Evolutionary conservation across 2,888 invertebrate genomes (phyloP).

Genomic region (Anoplius nigerrimus): DNA sequence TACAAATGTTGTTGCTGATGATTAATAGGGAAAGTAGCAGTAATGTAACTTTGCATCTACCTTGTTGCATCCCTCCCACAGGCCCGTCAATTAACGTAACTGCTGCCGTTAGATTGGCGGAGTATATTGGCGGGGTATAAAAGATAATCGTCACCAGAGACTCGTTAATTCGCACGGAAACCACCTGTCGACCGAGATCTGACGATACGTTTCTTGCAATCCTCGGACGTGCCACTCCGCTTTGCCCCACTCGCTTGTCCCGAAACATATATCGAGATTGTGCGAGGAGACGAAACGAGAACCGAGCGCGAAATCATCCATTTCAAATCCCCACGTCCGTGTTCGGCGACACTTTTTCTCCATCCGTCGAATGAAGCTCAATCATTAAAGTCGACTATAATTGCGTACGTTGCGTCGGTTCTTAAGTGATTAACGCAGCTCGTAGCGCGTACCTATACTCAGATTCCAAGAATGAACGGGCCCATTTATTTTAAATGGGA

Average conservation of each 20-base stretch:
- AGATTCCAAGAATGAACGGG: too few relatives aligned
- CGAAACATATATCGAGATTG: constrained; percentile 30
- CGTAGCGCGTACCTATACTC: too few relatives aligned
- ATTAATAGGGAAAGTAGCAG: too few relatives aligned
- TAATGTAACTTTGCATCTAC: too few relatives aligned
- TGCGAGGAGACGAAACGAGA: constrained; percentile 13
- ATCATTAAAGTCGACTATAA: constrained; percentile 17
- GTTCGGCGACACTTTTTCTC: neutral
- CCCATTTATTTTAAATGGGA: too few relatives aligned
- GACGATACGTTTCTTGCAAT: constrained; percentile 26
- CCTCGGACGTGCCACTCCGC: neutral
- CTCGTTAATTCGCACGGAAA: constrained; percentile 56
- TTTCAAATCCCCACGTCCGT: constrained; percentile 19
- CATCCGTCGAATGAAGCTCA: too few relatives aligned
- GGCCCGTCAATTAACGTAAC: constrained; percentile 10
- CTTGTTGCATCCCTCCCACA: too few relatives aligned
- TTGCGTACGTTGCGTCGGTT: constrained; percentile 28
- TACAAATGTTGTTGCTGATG: too few relatives aligned
- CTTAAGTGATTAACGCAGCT: constrained; percentile 12
- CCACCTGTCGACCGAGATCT: constrained; percentile 48
- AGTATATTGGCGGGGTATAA: too few relatives aligned
- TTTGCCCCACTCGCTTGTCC: constrained; percentile 6
- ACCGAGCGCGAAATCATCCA: constrained; percentile 30
- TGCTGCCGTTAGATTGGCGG: constrained; percentile 19
- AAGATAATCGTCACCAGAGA: constrained; percentile 48